phyloP scores from a whole-genome alignment of 1,140 invertebrate species.

The Centruroides vittatus region DNA sequence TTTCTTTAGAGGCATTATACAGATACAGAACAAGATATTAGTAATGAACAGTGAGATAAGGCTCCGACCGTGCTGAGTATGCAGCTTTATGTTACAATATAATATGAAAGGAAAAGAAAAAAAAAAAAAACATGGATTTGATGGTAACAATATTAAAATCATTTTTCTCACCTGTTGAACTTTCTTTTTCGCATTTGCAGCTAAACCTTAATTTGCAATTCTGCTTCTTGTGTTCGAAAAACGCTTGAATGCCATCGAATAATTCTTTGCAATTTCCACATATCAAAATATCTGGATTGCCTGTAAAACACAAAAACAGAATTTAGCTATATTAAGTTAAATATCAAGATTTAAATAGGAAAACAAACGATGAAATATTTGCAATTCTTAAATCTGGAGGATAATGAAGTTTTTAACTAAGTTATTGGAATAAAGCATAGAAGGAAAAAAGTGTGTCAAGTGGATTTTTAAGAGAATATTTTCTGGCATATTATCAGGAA shows the following conservation, averaged over 20 bases:
- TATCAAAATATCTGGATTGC: constrained; percentile 72
- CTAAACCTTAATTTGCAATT: constrained; percentile 72
- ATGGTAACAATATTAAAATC: background rate
- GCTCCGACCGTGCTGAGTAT: too few species aligned
- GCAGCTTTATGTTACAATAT: too few species aligned
- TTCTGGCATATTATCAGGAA: too few species aligned
- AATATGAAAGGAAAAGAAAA: background rate
- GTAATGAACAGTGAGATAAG: too few species aligned
- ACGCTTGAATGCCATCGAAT: constrained; percentile 61
- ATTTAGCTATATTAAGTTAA: too few species aligned
- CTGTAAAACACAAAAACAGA: constrained; percentile 33
- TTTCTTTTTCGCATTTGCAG: constrained; percentile 46
- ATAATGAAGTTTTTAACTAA: too few species aligned
- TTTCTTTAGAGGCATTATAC: background rate
- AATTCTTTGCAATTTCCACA: constrained; percentile 74
- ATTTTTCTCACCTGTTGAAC: background rate
- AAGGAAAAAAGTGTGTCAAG: too few species aligned
- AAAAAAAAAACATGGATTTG: background rate
- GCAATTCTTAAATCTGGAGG: too few species aligned
- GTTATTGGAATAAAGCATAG: too few species aligned
- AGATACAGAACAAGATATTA: background rate
- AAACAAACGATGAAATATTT: too few species aligned
- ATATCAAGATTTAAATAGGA: too few species aligned
- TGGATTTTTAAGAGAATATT: too few species aligned
- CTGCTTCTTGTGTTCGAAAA: constrained; percentile 70